A percentile compares a stretch with the other conserved stretches of the same genome.
phyloP scores from a whole-genome alignment of 2,888 invertebrate genomes.

The Rhamphomyia laevipes region DNA sequence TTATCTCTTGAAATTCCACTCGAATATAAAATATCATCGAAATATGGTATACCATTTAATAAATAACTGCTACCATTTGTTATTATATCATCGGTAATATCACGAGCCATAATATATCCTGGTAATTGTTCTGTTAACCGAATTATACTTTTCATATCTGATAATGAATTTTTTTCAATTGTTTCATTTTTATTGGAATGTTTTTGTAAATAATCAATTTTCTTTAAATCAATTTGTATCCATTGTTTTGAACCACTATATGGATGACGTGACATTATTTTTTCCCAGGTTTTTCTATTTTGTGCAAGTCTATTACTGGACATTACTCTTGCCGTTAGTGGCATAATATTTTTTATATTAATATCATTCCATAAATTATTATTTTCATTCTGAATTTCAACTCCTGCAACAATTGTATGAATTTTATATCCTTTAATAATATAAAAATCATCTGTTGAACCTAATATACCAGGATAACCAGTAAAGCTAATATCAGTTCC shows the following conservation, averaged over 20 bases:
- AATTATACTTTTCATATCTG: constrained; percentile 35
- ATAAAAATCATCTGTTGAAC: constrained; percentile 77
- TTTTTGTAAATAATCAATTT: constrained; percentile 19
- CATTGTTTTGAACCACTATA: constrained; percentile 81
- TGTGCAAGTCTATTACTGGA: constrained; percentile 71
- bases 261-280: constrained; percentile 55
- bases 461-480: constrained; percentile 71
- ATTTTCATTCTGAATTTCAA: constrained; percentile 66
- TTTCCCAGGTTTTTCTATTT: constrained; percentile 62
- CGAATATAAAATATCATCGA: constrained; percentile 27
- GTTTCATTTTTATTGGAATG: constrained; percentile 20
- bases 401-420: constrained; percentile 59
- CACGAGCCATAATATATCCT: constrained; percentile 37
- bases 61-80: constrained; percentile 49
- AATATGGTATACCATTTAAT: constrained; percentile 39
- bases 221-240: constrained; percentile 65
- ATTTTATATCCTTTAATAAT: constrained; percentile 46
- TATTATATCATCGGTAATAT: constrained; percentile 52
- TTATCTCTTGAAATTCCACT: constrained; percentile 27
- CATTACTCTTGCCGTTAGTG: constrained; percentile 65
- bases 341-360: constrained; percentile 40
- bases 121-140: constrained; percentile 73
- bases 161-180: constrained; percentile 14
- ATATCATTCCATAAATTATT: constrained; percentile 55
- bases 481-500: constrained; percentile 63